phyloP scores from a whole-genome alignment of 2,888 invertebrate species.

The Amaurobius ferox region DNA sequence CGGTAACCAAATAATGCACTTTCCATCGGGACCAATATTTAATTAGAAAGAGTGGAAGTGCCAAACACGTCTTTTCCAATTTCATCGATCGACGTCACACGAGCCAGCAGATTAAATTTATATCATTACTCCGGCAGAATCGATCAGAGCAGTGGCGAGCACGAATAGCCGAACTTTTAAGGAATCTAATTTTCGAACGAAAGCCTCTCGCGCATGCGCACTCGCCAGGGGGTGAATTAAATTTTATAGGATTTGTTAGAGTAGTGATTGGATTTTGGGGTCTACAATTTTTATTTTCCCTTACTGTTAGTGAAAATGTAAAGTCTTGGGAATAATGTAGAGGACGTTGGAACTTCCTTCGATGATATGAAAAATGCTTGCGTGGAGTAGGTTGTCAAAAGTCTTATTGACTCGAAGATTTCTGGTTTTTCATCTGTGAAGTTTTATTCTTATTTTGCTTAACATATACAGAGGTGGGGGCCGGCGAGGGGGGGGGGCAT shows the following conservation, averaged over 20 bases:
- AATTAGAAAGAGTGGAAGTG: background rate
- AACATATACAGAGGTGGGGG: too few relatives aligned
- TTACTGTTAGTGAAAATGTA: too few relatives aligned
- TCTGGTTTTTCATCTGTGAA: too few relatives aligned
- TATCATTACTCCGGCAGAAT: background rate
- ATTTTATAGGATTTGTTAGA: conserved; percentile 2
- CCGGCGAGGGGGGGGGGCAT: too few relatives aligned
- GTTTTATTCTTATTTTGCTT: too few relatives aligned
- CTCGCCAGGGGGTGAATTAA: background rate
- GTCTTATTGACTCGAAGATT: too few relatives aligned
- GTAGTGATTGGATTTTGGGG: conserved; percentile 6
- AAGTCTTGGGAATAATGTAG: too few relatives aligned
- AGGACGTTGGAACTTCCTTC: too few relatives aligned
- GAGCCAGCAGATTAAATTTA: conserved; percentile 2
- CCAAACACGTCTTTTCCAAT: conserved; percentile 15
- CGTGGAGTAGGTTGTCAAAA: too few relatives aligned
- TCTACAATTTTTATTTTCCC: background rate
- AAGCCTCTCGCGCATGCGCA: background rate
- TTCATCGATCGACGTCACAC: conserved; percentile 4
- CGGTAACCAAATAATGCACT: too few relatives aligned
- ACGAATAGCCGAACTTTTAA: background rate
- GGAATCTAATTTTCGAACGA: conserved; percentile 1
- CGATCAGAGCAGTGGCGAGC: background rate
- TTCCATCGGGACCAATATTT: background rate
- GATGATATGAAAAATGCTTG: too few relatives aligned